Conservation (phyloP, 2,888 invertebrate genomes). For the Oeneis ivallda region DNA sequence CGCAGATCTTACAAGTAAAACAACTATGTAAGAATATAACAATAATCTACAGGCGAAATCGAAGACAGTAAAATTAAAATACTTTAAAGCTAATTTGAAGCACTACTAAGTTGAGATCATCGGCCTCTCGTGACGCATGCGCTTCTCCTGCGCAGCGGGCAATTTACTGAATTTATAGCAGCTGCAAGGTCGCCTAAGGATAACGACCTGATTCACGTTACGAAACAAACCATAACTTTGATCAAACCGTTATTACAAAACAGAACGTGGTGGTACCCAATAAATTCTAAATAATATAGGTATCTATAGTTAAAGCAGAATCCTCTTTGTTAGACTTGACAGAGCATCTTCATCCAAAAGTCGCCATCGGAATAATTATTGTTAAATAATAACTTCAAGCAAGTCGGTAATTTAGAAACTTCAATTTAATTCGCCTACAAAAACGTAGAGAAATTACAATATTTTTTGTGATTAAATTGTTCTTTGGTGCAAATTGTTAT, state of each 20-base stretch:
- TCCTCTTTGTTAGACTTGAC: too few relatives aligned
- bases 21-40: neutral
- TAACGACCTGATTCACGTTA: constrained; percentile 67
- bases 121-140: constrained; percentile 66
- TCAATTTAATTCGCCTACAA: neutral
- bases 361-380: neutral
- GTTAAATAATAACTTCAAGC: constrained; percentile 5
- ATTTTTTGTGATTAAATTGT: neutral
- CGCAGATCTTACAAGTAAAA: neutral
- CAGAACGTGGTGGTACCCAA: constrained; percentile 9
- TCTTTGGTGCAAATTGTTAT: neutral
- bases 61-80: constrained; percentile 3
- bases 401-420: neutral
- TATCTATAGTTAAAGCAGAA: too few relatives aligned
- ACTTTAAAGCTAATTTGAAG: constrained; percentile 26
- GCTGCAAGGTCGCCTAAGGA: constrained; percentile 76
- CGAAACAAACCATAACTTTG: constrained; percentile 45
- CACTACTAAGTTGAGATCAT: constrained; percentile 58
- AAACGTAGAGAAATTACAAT: neutral
- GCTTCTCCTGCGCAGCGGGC: constrained; percentile 65
- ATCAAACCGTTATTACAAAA: constrained; percentile 11
- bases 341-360: too few relatives aligned
- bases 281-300: neutral
- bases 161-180: constrained; percentile 76
- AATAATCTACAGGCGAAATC: neutral